A percentile compares a stretch with the other conserved stretches of the same genome.
phyloP scores from a whole-genome alignment of 2,797 vertebrate genomes.

The Psittacula derbiana region DNA sequence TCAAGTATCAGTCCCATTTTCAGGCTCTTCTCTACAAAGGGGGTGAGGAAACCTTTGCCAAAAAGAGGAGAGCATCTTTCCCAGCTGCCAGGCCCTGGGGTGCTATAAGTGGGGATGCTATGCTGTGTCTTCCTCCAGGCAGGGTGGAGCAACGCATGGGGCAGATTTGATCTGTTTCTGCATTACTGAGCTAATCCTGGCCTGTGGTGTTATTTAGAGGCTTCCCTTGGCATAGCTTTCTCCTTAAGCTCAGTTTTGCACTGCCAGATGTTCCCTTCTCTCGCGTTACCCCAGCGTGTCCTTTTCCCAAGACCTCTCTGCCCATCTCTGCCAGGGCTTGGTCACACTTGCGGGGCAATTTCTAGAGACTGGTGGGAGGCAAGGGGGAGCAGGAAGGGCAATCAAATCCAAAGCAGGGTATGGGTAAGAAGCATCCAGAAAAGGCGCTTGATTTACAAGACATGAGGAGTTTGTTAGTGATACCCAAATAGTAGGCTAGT shows the following conservation, averaged over 20 bases:
- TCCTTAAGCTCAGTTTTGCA: rapidly evolving
- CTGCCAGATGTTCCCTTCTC: not conserved
- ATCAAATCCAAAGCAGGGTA: not conserved
- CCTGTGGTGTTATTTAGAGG: not conserved
- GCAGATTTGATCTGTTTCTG: not conserved
- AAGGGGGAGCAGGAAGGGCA: not conserved
- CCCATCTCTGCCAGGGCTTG: not conserved
- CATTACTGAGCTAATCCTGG: not conserved
- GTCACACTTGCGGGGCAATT: rapidly evolving
- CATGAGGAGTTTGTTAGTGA: not conserved
- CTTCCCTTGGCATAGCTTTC: not conserved
- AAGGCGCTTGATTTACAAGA: not conserved
- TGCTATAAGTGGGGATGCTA: not conserved
- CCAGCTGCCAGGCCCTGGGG: not conserved
- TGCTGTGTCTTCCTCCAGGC: not conserved
- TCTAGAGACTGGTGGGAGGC: not conserved
- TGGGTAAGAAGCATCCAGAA: not conserved
- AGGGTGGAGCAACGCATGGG: not conserved
- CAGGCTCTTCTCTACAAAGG: not conserved
- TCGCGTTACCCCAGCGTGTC: rapidly evolving
- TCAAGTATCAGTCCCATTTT: not conserved
- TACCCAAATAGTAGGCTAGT: not conserved
- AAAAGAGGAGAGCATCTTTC: not conserved
- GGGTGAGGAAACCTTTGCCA: not conserved
- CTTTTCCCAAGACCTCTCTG: rapidly evolving